Percentiles rank a stretch among this genome's conserved stretches.
These are phyloP conservation scores for Sebastes wilsoni DNA, from an alignment of 2,797 vertebrate species.

Conservation along the genomic window DNA sequence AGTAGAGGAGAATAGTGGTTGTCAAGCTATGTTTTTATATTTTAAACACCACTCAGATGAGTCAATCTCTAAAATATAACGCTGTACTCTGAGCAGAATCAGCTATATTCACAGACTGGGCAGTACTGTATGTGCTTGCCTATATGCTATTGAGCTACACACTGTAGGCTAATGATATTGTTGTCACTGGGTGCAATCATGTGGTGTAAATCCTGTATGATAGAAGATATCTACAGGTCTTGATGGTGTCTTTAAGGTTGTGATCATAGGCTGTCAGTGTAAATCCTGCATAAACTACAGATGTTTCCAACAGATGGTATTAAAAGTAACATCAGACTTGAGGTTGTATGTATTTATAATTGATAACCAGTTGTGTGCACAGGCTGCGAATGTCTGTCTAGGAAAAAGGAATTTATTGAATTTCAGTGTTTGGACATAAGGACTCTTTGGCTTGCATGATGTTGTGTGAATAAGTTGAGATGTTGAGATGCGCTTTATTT, in stretches of 20 bases:
- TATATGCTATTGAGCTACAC: not conserved
- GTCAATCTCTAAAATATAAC: not conserved
- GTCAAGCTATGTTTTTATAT: not conserved
- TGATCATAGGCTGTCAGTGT: not conserved
- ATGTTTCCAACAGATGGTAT: not conserved
- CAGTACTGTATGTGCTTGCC: not conserved
- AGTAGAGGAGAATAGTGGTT: not conserved
- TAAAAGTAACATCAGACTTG: too few relatives aligned
- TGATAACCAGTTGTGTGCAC: not conserved
- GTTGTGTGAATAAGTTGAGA: not conserved
- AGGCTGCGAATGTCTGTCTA: not conserved
- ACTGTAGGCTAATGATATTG: not conserved
- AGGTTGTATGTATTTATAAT: not conserved
- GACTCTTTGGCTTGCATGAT: not conserved
- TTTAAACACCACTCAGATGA: not conserved
- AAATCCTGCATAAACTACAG: not conserved
- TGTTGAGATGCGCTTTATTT: not conserved
- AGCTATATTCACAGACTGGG: not conserved
- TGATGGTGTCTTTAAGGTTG: not conserved
- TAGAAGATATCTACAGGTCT: not conserved
- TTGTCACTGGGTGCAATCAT: not conserved
- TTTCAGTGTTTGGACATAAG: not conserved
- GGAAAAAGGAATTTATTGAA: not conserved
- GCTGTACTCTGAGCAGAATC: not conserved
- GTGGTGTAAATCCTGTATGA: not conserved